Percentiles rank a stretch among this genome's conserved stretches.
Conservation (phyloP, 2,797 vertebrate species). For the Rhinophrynus dorsalis region DNA sequence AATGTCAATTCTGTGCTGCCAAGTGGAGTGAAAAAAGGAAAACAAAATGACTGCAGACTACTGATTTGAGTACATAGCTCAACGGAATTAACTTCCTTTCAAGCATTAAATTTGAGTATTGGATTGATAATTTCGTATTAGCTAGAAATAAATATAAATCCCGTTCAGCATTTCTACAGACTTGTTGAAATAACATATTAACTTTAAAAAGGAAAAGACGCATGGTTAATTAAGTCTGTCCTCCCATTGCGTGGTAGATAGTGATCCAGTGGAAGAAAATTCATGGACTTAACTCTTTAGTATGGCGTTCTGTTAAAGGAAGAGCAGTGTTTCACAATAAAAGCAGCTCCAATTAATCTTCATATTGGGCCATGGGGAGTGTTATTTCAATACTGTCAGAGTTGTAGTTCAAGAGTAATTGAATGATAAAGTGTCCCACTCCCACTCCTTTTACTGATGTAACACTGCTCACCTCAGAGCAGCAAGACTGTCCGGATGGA, state of each 20-base stretch:
- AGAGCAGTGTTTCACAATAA: too few species aligned
- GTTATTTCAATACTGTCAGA: too few species aligned
- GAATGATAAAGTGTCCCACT: too few species aligned
- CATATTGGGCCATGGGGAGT: too few species aligned
- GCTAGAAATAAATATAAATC: slow-evolving; percentile 42
- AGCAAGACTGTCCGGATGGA: too few species aligned
- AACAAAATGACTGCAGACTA: slow-evolving; percentile 34
- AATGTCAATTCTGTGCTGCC: slow-evolving; percentile 18
- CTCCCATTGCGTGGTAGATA: slow-evolving; percentile 6
- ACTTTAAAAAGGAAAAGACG: slow-evolving; percentile 28
- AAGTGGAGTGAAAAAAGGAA: slow-evolving; percentile 23
- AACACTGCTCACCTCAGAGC: too few species aligned
- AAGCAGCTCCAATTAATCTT: too few species aligned
- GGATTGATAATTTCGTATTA: slow-evolving; percentile 49
- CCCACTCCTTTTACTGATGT: too few species aligned
- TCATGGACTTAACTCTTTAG: neutral
- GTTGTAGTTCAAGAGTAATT: too few species aligned
- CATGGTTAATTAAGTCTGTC: slow-evolving; percentile 34
- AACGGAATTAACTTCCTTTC: slow-evolving; percentile 40
- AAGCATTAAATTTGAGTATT: slow-evolving; percentile 47
- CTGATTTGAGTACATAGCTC: slow-evolving; percentile 41
- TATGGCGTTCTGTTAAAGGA: too few species aligned
- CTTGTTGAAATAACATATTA: slow-evolving; percentile 44
- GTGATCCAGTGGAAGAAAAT: slow-evolving; percentile 16
- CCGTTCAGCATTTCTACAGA: slow-evolving; percentile 29